A percentile compares a stretch with the other conserved stretches of the same genome.
Evolutionary conservation across 2,113 vertebrate species (phyloP).

Genomic region (Martes martes): DNA sequence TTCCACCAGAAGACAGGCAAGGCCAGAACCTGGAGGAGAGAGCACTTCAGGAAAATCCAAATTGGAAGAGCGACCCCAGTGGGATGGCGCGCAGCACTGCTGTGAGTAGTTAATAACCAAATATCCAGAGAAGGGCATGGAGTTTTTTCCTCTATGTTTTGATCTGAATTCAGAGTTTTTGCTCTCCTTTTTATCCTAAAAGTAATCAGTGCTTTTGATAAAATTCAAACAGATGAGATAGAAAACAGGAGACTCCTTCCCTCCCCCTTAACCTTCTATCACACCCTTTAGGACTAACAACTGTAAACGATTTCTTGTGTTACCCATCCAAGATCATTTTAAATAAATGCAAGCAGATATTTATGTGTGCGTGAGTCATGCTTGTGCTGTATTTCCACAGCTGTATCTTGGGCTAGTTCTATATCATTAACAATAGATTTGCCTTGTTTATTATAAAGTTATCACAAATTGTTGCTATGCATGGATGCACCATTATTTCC

Average conservation of each 20-base stretch:
- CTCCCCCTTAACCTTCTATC: not conserved
- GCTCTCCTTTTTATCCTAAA: not conserved
- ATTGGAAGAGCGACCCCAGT: accelerated
- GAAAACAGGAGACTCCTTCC: not conserved
- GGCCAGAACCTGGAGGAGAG: not conserved
- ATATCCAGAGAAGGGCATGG: not conserved
- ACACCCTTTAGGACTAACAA: not conserved
- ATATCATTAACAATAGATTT: not conserved
- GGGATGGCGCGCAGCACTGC: not conserved
- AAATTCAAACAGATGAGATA: not conserved
- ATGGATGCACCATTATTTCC: not conserved
- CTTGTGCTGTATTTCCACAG: not conserved
- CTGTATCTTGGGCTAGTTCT: not conserved
- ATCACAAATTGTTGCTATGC: not conserved
- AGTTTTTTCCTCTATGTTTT: not conserved
- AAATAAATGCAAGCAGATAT: not conserved
- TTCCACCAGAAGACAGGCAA: not conserved
- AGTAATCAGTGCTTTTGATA: not conserved
- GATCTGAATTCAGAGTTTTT: not conserved
- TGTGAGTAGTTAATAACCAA: not conserved
- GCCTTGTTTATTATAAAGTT: not conserved
- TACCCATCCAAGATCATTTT: not conserved
- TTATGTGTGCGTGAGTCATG: not conserved
- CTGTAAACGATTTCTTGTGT: not conserved
- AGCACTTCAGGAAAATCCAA: not conserved